phyloP scores from a whole-genome alignment of 2,888 invertebrate genomes.

The Caenorhabditis macrosperma region DNA sequence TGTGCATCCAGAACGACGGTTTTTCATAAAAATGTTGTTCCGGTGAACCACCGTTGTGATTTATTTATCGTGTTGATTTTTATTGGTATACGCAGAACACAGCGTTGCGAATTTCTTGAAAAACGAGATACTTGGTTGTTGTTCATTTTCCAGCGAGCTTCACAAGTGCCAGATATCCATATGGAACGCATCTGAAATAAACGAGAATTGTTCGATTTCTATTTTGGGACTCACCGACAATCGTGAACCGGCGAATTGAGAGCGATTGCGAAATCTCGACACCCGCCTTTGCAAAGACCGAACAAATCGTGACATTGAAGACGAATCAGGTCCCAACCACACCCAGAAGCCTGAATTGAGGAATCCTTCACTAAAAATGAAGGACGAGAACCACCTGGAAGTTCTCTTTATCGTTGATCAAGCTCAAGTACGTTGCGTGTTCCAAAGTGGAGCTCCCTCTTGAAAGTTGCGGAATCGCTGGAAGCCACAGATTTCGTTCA shows the following conservation, averaged over 20 bases:
- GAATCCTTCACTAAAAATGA: too few relatives aligned
- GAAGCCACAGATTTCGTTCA: background rate
- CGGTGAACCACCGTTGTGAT: too few relatives aligned
- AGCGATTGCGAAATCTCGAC: constrained; percentile 51
- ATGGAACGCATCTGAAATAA: constrained; percentile 45
- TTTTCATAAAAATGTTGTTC: too few relatives aligned
- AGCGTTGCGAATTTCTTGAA: background rate
- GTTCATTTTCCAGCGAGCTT: constrained; percentile 38
- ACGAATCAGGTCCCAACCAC: constrained; percentile 56
- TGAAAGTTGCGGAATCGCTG: constrained; percentile 29
- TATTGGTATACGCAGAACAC: too few relatives aligned
- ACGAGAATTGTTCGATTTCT: background rate
- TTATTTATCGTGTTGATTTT: too few relatives aligned
- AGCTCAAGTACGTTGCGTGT: constrained; percentile 43
- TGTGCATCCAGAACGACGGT: too few relatives aligned
- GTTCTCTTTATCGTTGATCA: constrained; percentile 58
- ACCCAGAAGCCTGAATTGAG: constrained; percentile 50
- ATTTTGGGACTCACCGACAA: constrained; percentile 22
- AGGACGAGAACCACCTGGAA: constrained; percentile 30
- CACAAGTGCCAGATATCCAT: constrained; percentile 41
- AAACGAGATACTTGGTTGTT: too few relatives aligned
- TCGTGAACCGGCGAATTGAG: constrained; percentile 48
- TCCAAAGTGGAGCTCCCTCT: constrained; percentile 17
- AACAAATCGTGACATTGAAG: constrained; percentile 50
- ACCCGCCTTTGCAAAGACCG: constrained; percentile 55